phyloP scores from a whole-genome alignment of 2,888 invertebrate species.

The Apodemia duryi region DNA sequence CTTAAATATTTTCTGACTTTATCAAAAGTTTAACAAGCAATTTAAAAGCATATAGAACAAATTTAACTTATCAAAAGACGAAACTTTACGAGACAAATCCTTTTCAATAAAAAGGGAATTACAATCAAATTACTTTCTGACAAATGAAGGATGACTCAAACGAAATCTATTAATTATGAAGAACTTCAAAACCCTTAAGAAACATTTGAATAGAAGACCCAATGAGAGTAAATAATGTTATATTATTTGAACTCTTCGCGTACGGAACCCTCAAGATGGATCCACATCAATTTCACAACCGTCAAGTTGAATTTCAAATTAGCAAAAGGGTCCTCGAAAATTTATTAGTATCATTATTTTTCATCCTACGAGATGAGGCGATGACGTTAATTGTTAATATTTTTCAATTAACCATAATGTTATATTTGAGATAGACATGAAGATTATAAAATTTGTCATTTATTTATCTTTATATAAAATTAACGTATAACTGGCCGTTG shows the following conservation, averaged over 20 bases:
- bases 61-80: constrained; percentile 10
- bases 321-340: constrained; percentile 29
- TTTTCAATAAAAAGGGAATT: constrained; percentile 12
- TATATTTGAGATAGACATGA: neutral
- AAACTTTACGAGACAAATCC: constrained; percentile 14
- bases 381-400: constrained; percentile 10
- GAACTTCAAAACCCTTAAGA: constrained; percentile 6
- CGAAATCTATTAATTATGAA: constrained; percentile 10
- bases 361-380: constrained; percentile 17
- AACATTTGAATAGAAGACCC: constrained; percentile 10
- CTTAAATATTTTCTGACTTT: constrained; percentile 13
- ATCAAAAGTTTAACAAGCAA: constrained; percentile 5
- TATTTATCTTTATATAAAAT: too few species aligned
- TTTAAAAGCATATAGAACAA: constrained; percentile 11
- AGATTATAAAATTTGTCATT: neutral
- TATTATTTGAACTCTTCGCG: constrained; percentile 11
- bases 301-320: constrained; percentile 15
- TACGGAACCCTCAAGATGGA: constrained; percentile 10
- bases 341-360: constrained; percentile 29
- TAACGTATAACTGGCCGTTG: too few species aligned
- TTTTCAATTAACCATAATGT: constrained; percentile 10
- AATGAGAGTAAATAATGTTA: neutral
- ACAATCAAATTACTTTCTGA: constrained; percentile 8
- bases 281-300: constrained; percentile 12
- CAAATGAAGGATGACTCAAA: constrained; percentile 1